Conservation (phyloP, 1,140 invertebrate genomes). For the Eumaeus atala region DNA sequence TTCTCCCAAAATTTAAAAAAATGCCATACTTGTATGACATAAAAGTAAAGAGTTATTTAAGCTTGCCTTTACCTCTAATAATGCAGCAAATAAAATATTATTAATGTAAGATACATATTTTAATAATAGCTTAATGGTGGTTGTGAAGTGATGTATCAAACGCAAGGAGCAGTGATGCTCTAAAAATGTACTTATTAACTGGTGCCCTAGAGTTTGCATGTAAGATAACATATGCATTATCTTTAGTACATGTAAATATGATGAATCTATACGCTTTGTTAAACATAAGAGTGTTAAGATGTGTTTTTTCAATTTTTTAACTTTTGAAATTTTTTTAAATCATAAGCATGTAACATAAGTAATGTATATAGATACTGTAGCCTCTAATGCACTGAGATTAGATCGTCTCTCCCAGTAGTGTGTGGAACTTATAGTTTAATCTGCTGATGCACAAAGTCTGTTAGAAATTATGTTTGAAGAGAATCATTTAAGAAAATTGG, state of each 20-base stretch:
- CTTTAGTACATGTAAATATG: constrained; percentile 62
- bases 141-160: constrained; percentile 14
- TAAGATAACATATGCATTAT: constrained; percentile 48
- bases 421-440: background rate
- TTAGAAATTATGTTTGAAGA: too few species aligned
- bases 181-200: constrained; percentile 63
- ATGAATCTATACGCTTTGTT: constrained; percentile 73
- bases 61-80: constrained; percentile 8
- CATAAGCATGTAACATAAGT: constrained; percentile 22
- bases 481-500: background rate
- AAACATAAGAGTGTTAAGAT: constrained; percentile 63
- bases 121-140: constrained; percentile 17
- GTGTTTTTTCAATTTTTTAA: constrained; percentile 69
- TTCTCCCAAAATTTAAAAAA: too few species aligned
- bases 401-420: background rate
- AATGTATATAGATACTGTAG: constrained; percentile 53
- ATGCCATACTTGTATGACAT: too few species aligned
- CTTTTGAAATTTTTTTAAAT: constrained; percentile 37
- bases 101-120: constrained; percentile 5
- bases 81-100: constrained; percentile 5
- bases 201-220: constrained; percentile 59
- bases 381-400: constrained; percentile 49
- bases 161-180: constrained; percentile 13
- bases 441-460: background rate
- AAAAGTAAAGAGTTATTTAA: background rate